Conservation (phyloP, 2,113 vertebrate genomes). For the Rhinolophus ferrumequinum region DNA sequence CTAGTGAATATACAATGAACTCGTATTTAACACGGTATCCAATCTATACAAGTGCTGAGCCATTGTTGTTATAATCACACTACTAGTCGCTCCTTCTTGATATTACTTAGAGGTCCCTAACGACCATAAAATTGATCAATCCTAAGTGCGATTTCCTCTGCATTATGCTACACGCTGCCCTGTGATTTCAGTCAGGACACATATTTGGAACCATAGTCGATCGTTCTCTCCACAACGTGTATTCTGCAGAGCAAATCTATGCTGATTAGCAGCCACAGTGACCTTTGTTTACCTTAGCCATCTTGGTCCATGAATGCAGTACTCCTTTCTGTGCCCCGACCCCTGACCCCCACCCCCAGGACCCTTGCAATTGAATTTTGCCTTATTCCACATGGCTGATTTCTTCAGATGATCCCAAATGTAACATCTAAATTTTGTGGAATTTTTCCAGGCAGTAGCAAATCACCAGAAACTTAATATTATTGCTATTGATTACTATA, state of each 20-base stretch:
- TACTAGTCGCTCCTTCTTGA: not conserved
- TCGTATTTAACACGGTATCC: not conserved
- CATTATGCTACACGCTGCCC: not conserved
- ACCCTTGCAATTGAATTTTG: not conserved
- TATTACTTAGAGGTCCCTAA: not conserved
- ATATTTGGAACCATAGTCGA: not conserved
- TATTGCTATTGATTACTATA: not conserved
- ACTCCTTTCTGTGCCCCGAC: fast-evolving
- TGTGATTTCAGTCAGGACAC: not conserved
- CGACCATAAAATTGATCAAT: not conserved
- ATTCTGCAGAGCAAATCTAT: too few relatives aligned
- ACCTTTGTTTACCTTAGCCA: not conserved
- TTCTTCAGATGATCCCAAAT: not conserved
- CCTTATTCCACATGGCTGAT: not conserved
- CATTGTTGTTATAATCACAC: too few relatives aligned
- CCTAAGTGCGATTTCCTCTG: not conserved
- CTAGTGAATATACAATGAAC: not conserved
- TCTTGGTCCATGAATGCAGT: not conserved
- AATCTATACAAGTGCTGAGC: not conserved
- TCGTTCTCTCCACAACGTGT: not conserved
- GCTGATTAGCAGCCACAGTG: too few relatives aligned
- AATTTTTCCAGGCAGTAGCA: not conserved
- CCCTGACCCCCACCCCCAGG: too few relatives aligned
- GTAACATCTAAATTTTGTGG: not conserved
- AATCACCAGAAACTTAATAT: not conserved